Base-by-base conservation (phyloP, 2,797 vertebrate species). In the Aldrovandia affinis region DNA sequence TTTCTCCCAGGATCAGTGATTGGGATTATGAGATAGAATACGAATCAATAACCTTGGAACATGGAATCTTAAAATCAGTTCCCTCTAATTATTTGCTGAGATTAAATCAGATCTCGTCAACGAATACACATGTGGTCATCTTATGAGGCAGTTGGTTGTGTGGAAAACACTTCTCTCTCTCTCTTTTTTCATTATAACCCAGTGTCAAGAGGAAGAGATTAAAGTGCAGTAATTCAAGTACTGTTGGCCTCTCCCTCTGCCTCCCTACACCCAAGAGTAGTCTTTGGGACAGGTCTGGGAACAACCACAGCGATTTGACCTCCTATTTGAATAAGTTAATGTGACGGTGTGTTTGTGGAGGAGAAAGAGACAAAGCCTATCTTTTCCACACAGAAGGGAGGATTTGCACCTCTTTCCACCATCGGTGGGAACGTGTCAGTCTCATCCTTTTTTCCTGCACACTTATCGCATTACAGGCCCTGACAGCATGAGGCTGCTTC, bases 291-390 rank as follows among this genome's bases (percentile, higher is more conserved):
- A 95, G 94, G 93, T 95, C 94, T 93, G 93, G 94, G 92, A 92
- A 94, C 93, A 92, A 94, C 94, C 92, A 95, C 89, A 88, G 90
- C 92, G 91, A 93, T 93, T 93, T 96, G 96, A 97, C 96, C 96
- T 94, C 89, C 82, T 91, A 96, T 97, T 97, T 97, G 94, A 98
- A 97, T 97, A 97, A 96, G 95, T 96, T 96, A 97, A 97, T 97
- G 90, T 87, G 87, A 91, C 93, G 90, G 86, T 88, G 86, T 96
- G 95, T 96, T 97, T 95, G 78, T 91, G 85, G 85, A 54, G 4
- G 83, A 89, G 91, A 92, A 95, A 94, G 89, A 93, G 92, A 87
- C 90, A 20, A 55, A 54, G 93, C 88, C 95, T 95, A 95, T 97
- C 96, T 97, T 96, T 95, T 94, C 93, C 94, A 94, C 91, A 94